A percentile compares a stretch with the other conserved stretches of the same genome.
These are phyloP conservation scores for Nothobranchius furzeri DNA, from an alignment of 2,113 vertebrate genomes.

Conservation along the genomic window DNA sequence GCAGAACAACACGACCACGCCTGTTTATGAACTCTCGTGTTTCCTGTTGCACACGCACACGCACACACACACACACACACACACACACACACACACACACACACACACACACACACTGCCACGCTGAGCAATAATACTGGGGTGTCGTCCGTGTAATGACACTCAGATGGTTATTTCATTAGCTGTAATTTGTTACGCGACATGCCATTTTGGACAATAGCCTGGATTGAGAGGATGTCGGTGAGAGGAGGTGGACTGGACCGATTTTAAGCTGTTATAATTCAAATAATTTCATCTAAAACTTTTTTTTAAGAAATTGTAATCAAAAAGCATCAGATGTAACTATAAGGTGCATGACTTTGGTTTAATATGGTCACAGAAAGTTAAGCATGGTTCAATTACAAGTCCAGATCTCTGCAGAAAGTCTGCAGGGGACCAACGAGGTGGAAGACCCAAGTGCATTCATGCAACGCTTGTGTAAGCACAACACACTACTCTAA, in stretches of 20 bases:
- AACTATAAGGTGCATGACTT: neutral
- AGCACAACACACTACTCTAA: conserved; percentile 37
- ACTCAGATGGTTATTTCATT: conserved; percentile 82
- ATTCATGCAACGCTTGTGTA: conserved; percentile 16
- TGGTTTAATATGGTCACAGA: neutral
- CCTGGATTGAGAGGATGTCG: conserved; percentile 71
- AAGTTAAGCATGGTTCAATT: neutral
- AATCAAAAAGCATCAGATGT: neutral
- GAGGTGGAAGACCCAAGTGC: conserved; percentile 61
- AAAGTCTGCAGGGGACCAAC: conserved; percentile 42
- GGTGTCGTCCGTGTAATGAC: conserved; percentile 70
- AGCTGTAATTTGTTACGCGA: conserved; percentile 81
- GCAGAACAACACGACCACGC: conserved; percentile 20
- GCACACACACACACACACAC: too few relatives aligned
- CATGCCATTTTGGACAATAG: conserved; percentile 77
- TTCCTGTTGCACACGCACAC: conserved; percentile 21
- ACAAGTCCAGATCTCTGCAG: conserved; percentile 25
- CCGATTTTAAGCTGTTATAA: conserved; percentile 20
- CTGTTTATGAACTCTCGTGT: conserved; percentile 44
- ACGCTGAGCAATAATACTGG: conserved; percentile 66
- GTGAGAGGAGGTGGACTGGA: conserved; percentile 65
- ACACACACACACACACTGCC: conserved; percentile 41
- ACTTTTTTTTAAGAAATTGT: too few relatives aligned
- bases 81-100: conserved; percentile 27
- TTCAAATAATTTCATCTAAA: too few relatives aligned